Evolutionary conservation across 2,888 invertebrate species (phyloP).

Genomic region (Ophion costatus): DNA sequence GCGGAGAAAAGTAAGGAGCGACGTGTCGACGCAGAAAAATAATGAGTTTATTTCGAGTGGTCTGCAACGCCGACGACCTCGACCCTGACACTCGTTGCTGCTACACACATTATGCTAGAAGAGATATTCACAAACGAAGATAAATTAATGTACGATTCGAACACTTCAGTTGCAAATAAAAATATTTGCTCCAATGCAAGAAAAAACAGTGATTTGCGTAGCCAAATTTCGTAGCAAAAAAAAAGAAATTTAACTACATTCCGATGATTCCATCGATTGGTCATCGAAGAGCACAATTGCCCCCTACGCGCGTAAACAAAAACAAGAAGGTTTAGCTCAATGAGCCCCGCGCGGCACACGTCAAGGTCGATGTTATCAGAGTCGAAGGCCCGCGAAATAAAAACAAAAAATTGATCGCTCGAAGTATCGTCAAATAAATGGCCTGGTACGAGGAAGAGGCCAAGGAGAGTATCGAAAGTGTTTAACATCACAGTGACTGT

Average conservation of each 20-base stretch:
- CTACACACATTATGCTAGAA: not conserved
- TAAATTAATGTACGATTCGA: too few relatives aligned
- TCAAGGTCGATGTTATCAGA: not conserved
- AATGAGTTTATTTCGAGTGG: not conserved
- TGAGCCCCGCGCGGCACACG: not conserved
- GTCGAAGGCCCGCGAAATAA: not conserved
- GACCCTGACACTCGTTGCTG: not conserved
- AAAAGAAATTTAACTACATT: too few relatives aligned
- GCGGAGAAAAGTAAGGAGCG: not conserved
- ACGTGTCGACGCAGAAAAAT: not conserved
- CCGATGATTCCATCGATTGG: too few relatives aligned
- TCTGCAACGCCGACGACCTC: not conserved
- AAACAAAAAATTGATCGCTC: not conserved
- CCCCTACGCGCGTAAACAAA: too few relatives aligned
- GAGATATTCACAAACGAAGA: not conserved
- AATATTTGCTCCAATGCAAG: too few relatives aligned
- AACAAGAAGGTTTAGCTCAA: too few relatives aligned
- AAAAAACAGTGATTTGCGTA: too few relatives aligned
- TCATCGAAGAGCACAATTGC: too few relatives aligned
- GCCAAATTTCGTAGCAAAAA: too few relatives aligned
- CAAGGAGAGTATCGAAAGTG: slow-evolving; percentile 25
- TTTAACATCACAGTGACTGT: slow-evolving; percentile 63
- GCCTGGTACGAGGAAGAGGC: not conserved
- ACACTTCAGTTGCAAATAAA: too few relatives aligned
- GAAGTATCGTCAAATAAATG: not conserved